Percentiles rank a stretch among this genome's conserved stretches.
phyloP scores from a whole-genome alignment of 2,113 vertebrate genomes.

The Anhinga rufa region DNA sequence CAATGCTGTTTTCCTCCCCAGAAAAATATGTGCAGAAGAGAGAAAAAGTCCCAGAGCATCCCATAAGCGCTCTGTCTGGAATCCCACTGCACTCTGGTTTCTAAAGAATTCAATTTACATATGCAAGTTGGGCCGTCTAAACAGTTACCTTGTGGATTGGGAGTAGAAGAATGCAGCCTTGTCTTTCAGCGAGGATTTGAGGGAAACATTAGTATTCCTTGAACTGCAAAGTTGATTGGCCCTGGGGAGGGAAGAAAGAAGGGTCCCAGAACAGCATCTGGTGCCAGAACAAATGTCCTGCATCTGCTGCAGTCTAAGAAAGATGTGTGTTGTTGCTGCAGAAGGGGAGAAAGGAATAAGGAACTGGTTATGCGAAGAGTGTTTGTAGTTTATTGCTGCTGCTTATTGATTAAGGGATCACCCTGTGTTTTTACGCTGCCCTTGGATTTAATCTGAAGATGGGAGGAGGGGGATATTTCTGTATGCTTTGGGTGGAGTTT shows the following conservation, averaged over 20 bases:
- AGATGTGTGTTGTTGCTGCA: conserved; percentile 30
- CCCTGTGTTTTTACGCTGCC: not conserved
- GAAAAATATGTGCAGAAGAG: conserved; percentile 41
- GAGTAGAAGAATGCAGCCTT: conserved; percentile 67
- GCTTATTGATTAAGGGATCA: not conserved
- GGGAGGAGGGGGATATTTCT: not conserved
- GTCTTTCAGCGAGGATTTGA: conserved; percentile 72
- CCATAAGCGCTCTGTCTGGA: conserved; percentile 29
- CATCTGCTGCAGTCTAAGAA: conserved; percentile 65
- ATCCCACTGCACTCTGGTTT: conserved; percentile 38
- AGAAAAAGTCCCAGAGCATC: conserved; percentile 40
- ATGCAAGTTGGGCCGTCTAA: conserved; percentile 50
- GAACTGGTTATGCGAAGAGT: not conserved
- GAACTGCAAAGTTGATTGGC: conserved; percentile 58
- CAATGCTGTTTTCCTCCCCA: conserved; percentile 26
- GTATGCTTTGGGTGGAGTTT: not conserved
- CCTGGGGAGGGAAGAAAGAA: conserved; percentile 56
- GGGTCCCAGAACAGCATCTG: conserved; percentile 70
- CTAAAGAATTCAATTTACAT: conserved; percentile 64
- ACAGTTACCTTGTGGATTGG: conserved; percentile 57
- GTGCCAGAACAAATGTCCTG: conserved; percentile 79
- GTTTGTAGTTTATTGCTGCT: conserved; percentile 47
- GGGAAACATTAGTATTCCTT: conserved; percentile 51
- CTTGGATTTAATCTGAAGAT: not conserved
- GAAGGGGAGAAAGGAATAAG: not conserved